Evolutionary conservation across 1,140 invertebrate genomes (phyloP).

Genomic region (Hypothenemus hampei): DNA sequence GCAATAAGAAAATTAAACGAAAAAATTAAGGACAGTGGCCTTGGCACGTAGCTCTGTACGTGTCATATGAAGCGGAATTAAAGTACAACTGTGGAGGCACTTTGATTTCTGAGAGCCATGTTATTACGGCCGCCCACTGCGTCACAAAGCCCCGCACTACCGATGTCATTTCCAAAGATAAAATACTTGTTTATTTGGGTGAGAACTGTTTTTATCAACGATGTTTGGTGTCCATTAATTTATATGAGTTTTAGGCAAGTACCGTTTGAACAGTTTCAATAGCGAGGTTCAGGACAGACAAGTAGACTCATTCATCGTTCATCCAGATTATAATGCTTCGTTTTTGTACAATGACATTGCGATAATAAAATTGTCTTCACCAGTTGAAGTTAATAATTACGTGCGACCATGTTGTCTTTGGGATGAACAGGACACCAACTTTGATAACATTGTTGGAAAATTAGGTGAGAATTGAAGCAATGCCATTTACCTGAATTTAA

Average conservation of each 20-base stretch:
- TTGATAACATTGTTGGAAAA: conserved; percentile 48
- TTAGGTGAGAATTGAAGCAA: conserved; percentile 37
- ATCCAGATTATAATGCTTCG: conserved; percentile 54
- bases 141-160: conserved; percentile 35
- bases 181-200: conserved; percentile 39
- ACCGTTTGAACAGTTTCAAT: conserved; percentile 49
- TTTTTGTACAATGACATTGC: conserved; percentile 55
- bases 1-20: background rate
- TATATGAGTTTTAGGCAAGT: conserved; percentile 46
- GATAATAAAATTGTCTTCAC: conserved; percentile 49
- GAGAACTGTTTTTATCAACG: conserved; percentile 3
- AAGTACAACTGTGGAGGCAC: conserved; percentile 41
- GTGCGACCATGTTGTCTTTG: conserved; percentile 60
- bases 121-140: conserved; percentile 43
- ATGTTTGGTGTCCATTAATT: background rate
- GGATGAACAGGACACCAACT: conserved; percentile 45
- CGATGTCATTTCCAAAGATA: conserved; percentile 22
- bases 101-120: conserved; percentile 34
- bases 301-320: conserved; percentile 49
- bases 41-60: conserved; percentile 42
- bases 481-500: background rate
- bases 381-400: conserved; percentile 48
- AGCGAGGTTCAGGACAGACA: conserved; percentile 40
- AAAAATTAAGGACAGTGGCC: conserved; percentile 38
- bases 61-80: conserved; percentile 30